Base-by-base conservation (phyloP, 2,888 invertebrate species). In the Luffia ferchaultella region DNA sequence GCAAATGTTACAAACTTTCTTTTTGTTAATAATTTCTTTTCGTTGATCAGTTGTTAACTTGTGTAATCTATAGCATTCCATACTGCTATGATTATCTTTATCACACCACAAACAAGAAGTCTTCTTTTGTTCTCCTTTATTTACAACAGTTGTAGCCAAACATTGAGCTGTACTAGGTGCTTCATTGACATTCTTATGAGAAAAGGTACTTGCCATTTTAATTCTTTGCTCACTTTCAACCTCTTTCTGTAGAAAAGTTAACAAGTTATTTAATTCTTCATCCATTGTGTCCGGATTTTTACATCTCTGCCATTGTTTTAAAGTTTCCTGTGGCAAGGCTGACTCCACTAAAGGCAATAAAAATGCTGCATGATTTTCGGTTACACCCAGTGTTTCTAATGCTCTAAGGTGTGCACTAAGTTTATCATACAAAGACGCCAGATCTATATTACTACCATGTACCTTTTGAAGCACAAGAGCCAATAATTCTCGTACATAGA, bases 1-100 rank as follows among this genome's bases (percentile, higher is more conserved):
- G 17, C 43, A 43, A n/a, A 43, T 16, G 3, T n/a, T 43, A 43
- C 43, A 43, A n/a, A n/a, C 43, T 43, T n/a, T 43, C n/a, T 43
- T 43, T n/a, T 43, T 43, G 7, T 3, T 43, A 7, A 43, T 16
- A 3, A 43, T 16, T 5, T 5, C 17, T n/a, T n/a, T 43, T 3
- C 43, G 43, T 7, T 43, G 16, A 43, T 43, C 43, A 5, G n/a
- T 16, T 7, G 43, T 3, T 16, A 43, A 5, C 17, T 43, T 43
- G 3, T 16, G n/a, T 16, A 16, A 16, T 43, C 17, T 43, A n/a
- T 43, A 43, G n/a, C 43, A 43, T n/a, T 43, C 43, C 3, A 43
- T 16, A 16, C 43, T 43, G 17, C 43, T 7, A 43, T 43, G 43
- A n/a, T 5, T 43, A 7, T n/a, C 5, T 16, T 43, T 43, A n/a